Evolutionary conservation across 1,140 invertebrate species (phyloP), one percentile per base, ranked within the genome.

Genomic region (Saccostrea echinata): DNA sequence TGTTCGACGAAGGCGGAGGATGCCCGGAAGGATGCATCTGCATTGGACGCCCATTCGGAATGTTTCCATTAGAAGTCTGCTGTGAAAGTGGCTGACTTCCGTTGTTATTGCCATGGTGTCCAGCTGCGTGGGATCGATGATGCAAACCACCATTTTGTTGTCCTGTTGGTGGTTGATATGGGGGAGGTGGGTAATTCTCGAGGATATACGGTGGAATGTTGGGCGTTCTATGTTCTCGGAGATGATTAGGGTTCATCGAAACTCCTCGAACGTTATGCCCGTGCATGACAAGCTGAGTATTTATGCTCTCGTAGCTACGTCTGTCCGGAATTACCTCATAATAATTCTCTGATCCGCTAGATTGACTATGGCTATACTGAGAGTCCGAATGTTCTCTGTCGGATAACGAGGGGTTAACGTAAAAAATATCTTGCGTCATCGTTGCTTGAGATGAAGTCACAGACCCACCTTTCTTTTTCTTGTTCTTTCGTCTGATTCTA

Each of bases 381-480:
- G 89, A 91, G 64, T 91, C 90, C 0, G 88, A 88, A 80, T 92
- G 92, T 80, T 92, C 93, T 16, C 91, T 87, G 43, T 94, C 93
- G 4, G 93, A 93, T 43, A 94, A 88, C 1, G 93, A 94, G 0
- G 93, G 93, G 85, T 94, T 94, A 16, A 94, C 93, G 88, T 94
- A 94, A 86, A 94, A 94, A 24, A 94, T 93, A 87, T 94, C 93
- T 86, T 94, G 93, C 30, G 93, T 94, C 93, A 94, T 94, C 24
- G 93, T 94, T 0, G 93, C 93, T 51, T 94, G 93, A n/a, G 91
- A 92, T 88, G 93, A 94, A 68, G 93, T 94, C 84, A 94, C 93
- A 0, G 93, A 93, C 18, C 93, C 92, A 16, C 85, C 88, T 83
- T 91, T 92, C 33, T 90, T 90, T 11, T 90, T 92, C 76, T 93